Percentiles rank a stretch among this genome's conserved stretches.
phyloP scores from a whole-genome alignment of 2,113 vertebrate genomes.

The Nesoenas mayeri region DNA sequence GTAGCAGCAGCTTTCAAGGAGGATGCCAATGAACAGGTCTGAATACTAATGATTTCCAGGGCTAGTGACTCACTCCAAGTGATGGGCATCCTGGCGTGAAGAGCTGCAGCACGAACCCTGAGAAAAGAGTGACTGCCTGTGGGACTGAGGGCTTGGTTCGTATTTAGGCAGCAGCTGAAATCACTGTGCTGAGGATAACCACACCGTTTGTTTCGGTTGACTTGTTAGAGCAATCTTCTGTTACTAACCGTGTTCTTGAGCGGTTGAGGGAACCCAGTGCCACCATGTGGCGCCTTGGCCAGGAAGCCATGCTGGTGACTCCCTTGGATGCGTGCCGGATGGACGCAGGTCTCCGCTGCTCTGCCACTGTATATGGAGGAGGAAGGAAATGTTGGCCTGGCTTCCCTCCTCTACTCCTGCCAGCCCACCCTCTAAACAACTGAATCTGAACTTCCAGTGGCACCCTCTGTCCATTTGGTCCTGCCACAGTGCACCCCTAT shows the following conservation, averaged over 20 bases:
- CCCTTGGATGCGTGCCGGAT: accelerated
- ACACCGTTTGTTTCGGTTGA: neutral
- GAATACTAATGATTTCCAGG: neutral
- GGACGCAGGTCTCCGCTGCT: neutral
- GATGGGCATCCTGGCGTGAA: neutral
- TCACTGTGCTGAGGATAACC: neutral
- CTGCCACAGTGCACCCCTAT: neutral
- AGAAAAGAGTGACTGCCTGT: neutral
- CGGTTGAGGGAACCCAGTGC: neutral
- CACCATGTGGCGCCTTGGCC: neutral
- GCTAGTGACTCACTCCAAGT: neutral
- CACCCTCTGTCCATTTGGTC: neutral
- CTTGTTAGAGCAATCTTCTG: neutral
- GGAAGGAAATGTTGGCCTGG: neutral
- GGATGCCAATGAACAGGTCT: neutral
- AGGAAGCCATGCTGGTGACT: neutral
- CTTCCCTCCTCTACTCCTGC: neutral
- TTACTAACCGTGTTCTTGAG: neutral
- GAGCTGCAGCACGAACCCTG: neutral
- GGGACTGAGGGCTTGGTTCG: neutral
- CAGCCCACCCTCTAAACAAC: neutral
- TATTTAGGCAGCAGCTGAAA: neutral
- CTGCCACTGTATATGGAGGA: accelerated
- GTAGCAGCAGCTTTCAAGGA: neutral
- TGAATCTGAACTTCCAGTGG: neutral